phyloP scores from a whole-genome alignment of 92 coral and sea anemone species.

The Zoanthus sansibaricus region DNA sequence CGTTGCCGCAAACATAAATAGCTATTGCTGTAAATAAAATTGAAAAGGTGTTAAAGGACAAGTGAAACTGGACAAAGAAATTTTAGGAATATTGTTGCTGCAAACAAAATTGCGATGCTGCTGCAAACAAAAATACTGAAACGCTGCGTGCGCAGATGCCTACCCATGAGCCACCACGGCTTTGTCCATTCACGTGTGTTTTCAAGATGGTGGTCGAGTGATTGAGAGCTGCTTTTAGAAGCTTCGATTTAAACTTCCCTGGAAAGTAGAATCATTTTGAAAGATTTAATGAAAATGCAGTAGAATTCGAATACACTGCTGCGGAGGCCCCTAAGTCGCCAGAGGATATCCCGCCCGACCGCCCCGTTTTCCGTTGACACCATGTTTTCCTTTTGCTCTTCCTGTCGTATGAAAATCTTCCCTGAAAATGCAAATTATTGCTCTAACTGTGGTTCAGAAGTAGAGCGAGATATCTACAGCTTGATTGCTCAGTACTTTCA shows the following conservation, averaged over 20 bases:
- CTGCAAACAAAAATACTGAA: background rate
- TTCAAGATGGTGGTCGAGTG: background rate
- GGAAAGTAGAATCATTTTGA: background rate
- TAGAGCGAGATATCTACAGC: background rate
- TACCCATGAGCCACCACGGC: constrained; percentile 3
- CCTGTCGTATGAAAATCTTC: constrained; percentile 36
- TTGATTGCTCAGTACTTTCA: constrained; percentile 17
- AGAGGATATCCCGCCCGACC: background rate
- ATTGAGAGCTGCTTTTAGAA: constrained; percentile 2
- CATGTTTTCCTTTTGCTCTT: constrained; percentile 45
- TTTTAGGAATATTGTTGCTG: too few species aligned
- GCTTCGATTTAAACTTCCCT: background rate
- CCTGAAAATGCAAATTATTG: constrained; percentile 40
- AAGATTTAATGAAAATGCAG: background rate
- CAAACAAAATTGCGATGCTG: too few species aligned
- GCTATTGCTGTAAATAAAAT: too few species aligned
- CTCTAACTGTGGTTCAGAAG: constrained; percentile 39
- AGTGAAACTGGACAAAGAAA: too few species aligned
- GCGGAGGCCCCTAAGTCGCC: constrained; percentile 16
- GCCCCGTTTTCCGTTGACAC: background rate
- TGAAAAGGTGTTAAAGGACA: too few species aligned
- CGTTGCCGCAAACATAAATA: too few species aligned
- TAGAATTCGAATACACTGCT: background rate
- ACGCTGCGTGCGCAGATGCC: background rate
- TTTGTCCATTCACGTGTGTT: background rate